Evolutionary conservation across 92 coral and sea anemone species (phyloP), one percentile per base, ranked within the genome.

Genomic region (Heliopora coerulea): DNA sequence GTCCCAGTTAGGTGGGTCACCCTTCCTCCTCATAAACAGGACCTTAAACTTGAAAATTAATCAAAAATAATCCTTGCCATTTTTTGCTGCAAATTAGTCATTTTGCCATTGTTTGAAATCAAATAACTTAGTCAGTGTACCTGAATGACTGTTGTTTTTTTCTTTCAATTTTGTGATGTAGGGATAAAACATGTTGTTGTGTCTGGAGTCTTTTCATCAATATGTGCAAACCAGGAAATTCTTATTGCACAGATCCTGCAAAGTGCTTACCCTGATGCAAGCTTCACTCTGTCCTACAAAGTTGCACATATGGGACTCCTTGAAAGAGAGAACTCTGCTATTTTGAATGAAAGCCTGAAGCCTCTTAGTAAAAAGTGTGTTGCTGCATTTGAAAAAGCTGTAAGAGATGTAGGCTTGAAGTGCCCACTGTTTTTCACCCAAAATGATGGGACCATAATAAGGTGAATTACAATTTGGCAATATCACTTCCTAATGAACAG

Each of bases 361-460:
- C 96, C 96, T 32, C 78, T 93, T 56, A 86, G 91, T 79, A 54
- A 64, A 18, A 86, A 61, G 67, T 86, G 91, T 32, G 88, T 93
- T 50, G 37, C 32, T 14, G 91, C 93, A 11, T 89, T 93, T 82
- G 59, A 78, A 13, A 44, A 77, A 28, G 96, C 98, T 25, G 58
- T 88, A 35, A 49, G 74, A 39, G 78, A 65, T 20, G 80, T 49
- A 30, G 95, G 96, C n/a, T 78, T 87, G 20, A 81, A 30, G 12
- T 88, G 98, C 58, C 93, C 98, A 20, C 82, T 89, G 39, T 92
- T 85, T 64, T 78, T 92, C 48, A 93, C 98, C 18, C 98, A 89
- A 80, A 93, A 93, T 83, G 98, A 93, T 86, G 98, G 98, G 1
- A 93, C 98, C 23, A 76, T 93, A 59, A 83, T 86, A 63, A 90